These are phyloP conservation scores for Campylorhamphus procurvoides DNA, from an alignment of 2,113 vertebrate genomes.

Conservation along the genomic window DNA sequence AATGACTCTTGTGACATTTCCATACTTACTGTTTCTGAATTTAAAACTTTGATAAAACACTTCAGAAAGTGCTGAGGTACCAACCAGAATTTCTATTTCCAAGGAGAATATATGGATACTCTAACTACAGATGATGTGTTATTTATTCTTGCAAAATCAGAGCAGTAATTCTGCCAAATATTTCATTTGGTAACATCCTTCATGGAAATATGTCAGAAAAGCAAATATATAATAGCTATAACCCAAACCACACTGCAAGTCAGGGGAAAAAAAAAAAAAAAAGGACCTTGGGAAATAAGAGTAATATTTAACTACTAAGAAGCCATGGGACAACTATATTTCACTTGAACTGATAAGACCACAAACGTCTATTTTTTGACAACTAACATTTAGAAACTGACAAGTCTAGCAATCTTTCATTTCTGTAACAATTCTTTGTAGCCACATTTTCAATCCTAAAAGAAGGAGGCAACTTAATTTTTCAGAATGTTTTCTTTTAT, in stretches of 20 bases:
- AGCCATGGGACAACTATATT: constrained; percentile 9
- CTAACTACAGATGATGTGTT: neutral
- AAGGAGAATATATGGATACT: neutral
- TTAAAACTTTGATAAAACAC: neutral
- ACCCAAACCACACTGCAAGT: neutral
- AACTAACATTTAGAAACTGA: constrained; percentile 23
- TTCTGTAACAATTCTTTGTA: neutral
- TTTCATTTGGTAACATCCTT: neutral
- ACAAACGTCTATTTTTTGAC: constrained; percentile 15
- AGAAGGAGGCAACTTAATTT: neutral
- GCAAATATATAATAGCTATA: neutral
- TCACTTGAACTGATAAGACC: constrained; percentile 6
- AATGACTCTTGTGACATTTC: neutral
- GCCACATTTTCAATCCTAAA: neutral
- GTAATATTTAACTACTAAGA: constrained; percentile 12
- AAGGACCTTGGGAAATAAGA: neutral
- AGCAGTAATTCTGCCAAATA: neutral
- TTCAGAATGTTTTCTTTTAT: neutral
- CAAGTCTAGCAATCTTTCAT: constrained; percentile 4
- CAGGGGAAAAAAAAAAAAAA: neutral
- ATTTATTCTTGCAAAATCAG: constrained; percentile 4
- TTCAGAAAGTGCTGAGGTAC: neutral
- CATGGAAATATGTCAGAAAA: neutral
- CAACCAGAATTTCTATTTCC: neutral
- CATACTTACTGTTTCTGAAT: neutral